Base-by-base conservation (phyloP, 2,888 invertebrate genomes). In the Synanthedon andrenaeformis region DNA sequence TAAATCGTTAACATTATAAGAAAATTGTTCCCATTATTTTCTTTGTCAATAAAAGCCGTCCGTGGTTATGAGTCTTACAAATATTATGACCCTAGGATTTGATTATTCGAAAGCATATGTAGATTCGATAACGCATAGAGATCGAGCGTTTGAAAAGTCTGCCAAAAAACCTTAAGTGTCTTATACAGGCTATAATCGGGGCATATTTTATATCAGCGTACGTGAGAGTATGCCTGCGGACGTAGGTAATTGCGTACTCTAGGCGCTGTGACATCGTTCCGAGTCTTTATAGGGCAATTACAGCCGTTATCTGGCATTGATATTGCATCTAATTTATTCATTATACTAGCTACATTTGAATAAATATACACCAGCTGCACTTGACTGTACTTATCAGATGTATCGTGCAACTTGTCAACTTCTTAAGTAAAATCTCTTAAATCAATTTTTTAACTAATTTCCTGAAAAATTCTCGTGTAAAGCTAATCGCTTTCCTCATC, bases 261-360 rank as follows among this genome's bases (percentile, higher is more conserved):
- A 79, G 76, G 77, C 83, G 73, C 72, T 74, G 72, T 76, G 79
- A 81, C 81, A 81, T 83, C 83, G 80, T 82, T 82, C 68, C 74
- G 71, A 77, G 77, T 76, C 80, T 85, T 85, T 84, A 85, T 85
- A 83, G 82, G 76, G 81, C 82, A 84, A 84, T 85, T 82, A 82
- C 79, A 72, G 80, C 67, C 76, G 76, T 83, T 84, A 85, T 84
- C 84, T 85, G 82, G 81, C 84, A 82, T 85, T 84, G 83, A 82
- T 85, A 82, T 80, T 83, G 82, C 83, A 84, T 82, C 74, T 82
- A 71, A 82, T 84, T 82, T 82, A 82, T 84, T 81, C 77, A 76
- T 77, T 66, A 65, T 59, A 58, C 62, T 61, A 75, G 77, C 63
- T 66, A 74, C 72, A 77, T 79, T 76, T 74, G 67, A 79, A 82